Evolutionary conservation across 2,888 invertebrate genomes (phyloP).

Genomic region (Agrochola litura): DNA sequence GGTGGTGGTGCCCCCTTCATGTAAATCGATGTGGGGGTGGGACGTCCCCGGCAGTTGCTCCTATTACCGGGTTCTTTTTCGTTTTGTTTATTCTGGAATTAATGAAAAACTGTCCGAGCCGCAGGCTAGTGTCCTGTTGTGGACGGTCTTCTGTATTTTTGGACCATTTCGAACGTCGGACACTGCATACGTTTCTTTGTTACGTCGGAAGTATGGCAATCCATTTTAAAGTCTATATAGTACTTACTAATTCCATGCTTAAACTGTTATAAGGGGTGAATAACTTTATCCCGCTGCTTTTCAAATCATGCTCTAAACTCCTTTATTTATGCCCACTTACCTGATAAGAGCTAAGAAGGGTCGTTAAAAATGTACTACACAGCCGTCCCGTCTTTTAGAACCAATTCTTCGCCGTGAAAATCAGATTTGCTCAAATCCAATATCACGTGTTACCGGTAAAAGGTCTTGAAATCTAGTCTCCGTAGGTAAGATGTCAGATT

Average conservation of each 20-base stretch:
- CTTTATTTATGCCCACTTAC: background rate
- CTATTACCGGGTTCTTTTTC: slow-evolving; percentile 72
- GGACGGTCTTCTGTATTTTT: slow-evolving; percentile 33
- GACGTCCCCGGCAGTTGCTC: slow-evolving; percentile 73
- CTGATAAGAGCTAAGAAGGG: slow-evolving; percentile 15
- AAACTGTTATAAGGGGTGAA: background rate
- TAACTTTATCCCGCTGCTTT: background rate
- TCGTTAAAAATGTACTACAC: slow-evolving; percentile 41
- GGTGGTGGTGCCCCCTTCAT: slow-evolving; percentile 67
- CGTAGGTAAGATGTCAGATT: slow-evolving; percentile 16
- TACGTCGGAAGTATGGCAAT: background rate
- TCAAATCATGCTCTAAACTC: background rate
- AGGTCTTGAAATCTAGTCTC: slow-evolving; percentile 5
- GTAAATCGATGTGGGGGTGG: slow-evolving; percentile 79
- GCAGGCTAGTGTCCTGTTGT: slow-evolving; percentile 46
- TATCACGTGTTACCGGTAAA: slow-evolving; percentile 42
- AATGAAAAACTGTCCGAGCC: slow-evolving; percentile 77
- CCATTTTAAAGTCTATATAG: background rate
- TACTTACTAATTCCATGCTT: background rate
- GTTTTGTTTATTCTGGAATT: slow-evolving; percentile 79
- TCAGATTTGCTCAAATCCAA: slow-evolving; percentile 43
- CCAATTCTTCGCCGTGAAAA: slow-evolving; percentile 42
- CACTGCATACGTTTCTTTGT: slow-evolving; percentile 5
- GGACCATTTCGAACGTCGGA: background rate
- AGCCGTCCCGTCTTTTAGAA: slow-evolving; percentile 26